Evolutionary conservation across 2,113 vertebrate genomes (phyloP), one percentile per base, ranked within the genome.

Genomic region (Ginglymostoma cirratum): DNA sequence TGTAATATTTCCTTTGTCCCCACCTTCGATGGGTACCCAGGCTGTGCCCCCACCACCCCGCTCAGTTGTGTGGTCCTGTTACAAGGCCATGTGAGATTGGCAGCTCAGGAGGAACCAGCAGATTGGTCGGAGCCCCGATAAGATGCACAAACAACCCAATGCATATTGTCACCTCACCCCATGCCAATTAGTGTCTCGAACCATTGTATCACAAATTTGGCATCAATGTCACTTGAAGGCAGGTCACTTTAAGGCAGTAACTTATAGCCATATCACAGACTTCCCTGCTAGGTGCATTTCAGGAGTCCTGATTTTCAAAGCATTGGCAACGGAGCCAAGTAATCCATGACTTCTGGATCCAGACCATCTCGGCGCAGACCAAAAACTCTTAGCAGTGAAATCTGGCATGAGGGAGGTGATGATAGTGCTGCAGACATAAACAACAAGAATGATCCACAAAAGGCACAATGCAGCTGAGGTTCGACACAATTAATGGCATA

Each of bases 401-500:
- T 48, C 7, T 23, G 67, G 21, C 48, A 30, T 27, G 45, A 30
- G 5, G 21, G 15, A 38, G 48, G 0, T 21, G 48, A 72, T 27
- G 2, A 3, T 2, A 72, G 14, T 27, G 10, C 3, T 45, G 6
- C 30, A n/a, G 27, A 15, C 38, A 80, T 12, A 80, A 80, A 80
- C 27, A 14, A n/a, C 70, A 42, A 15, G 67, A 34, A 12, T 42
- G 38, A 72, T n/a, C 87, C 87, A 65, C 52, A 30, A 61, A 55
- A 61, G 85, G 85, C 85, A 67, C 34, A 10, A 27, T 2, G 17
- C 45, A 30, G n/a, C 2, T 52, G 45, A 89, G n/a, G 24, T 96
- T 96, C 96, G 15, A 96, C 96, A 95, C 97, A 97, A 17, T 78
- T 55, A 61, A 96, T 96, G 95, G 96, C 96, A 0, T 72, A 97